Evolutionary conservation across 2,797 vertebrate genomes (phyloP).

Genomic region (Geotrypetes seraphini): DNA sequence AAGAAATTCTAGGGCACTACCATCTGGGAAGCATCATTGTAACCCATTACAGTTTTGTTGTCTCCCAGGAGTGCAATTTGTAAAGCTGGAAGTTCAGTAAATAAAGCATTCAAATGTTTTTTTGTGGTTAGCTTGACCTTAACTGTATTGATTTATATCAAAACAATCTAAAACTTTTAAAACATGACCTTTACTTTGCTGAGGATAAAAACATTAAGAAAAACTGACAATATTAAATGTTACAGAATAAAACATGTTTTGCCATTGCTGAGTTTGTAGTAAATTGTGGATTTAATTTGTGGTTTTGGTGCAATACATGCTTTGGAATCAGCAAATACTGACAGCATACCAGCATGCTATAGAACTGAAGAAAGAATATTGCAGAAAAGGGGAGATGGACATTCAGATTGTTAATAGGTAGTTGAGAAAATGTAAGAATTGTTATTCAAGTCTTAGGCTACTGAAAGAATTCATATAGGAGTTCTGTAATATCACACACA

Average conservation of each 20-base stretch:
- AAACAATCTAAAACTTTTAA: constrained; percentile 37
- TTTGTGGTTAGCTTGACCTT: constrained; percentile 39
- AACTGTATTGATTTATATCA: constrained; percentile 44
- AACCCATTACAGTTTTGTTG: neutral
- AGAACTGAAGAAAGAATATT: no score
- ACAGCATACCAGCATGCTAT: no score
- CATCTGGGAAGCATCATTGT: neutral
- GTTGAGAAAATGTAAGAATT: no score
- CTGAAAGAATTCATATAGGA: no score
- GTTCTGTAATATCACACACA: no score
- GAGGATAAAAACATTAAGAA: constrained; percentile 32
- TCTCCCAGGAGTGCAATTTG: constrained; percentile 31
- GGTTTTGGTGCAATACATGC: no score
- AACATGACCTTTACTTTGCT: constrained; percentile 36
- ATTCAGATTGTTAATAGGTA: no score
- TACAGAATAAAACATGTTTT: neutral
- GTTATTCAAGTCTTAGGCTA: no score
- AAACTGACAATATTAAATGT: constrained; percentile 22
- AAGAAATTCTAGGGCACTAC: neutral
- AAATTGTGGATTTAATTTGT: no score
- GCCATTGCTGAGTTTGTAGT: no score
- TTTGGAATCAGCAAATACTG: no score
- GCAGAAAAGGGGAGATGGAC: no score
- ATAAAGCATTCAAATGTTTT: constrained; percentile 36
- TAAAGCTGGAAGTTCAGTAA: constrained; percentile 24